Evolutionary conservation across 2,113 vertebrate genomes (phyloP).

Genomic region (Formicarius rufipectus): DNA sequence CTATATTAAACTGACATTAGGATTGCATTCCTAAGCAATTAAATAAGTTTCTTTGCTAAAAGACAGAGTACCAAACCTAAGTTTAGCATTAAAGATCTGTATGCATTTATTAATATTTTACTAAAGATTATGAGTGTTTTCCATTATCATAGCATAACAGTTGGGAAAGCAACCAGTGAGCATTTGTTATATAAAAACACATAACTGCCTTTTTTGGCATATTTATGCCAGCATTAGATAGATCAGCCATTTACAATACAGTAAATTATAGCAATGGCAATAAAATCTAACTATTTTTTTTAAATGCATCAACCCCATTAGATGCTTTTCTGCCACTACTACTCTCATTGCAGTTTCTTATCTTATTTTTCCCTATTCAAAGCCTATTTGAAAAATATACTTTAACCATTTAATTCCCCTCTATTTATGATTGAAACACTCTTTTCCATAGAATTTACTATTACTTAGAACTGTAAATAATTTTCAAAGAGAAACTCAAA

Average conservation of each 20-base stretch:
- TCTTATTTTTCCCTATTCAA: neutral
- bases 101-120: conserved; percentile 55
- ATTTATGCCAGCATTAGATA: neutral
- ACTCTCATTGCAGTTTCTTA: neutral
- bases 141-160: neutral
- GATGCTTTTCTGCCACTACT: neutral
- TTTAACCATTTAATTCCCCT: neutral
- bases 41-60: neutral
- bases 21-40: neutral
- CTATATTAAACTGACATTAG: neutral
- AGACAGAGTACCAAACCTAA: conserved; percentile 24
- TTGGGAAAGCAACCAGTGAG: conserved; percentile 16
- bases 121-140: conserved; percentile 33
- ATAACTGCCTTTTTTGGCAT: neutral
- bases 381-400: neutral
- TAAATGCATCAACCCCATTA: neutral
- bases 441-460: neutral
- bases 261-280: neutral
- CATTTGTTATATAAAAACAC: neutral
- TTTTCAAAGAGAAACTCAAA: neutral
- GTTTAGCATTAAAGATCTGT: neutral
- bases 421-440: neutral
- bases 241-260: neutral
- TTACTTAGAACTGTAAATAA: neutral
- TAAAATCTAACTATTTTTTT: neutral